Evolutionary conservation across 2,113 vertebrate genomes (phyloP).

Genomic region (Erythrocercus mccallii): DNA sequence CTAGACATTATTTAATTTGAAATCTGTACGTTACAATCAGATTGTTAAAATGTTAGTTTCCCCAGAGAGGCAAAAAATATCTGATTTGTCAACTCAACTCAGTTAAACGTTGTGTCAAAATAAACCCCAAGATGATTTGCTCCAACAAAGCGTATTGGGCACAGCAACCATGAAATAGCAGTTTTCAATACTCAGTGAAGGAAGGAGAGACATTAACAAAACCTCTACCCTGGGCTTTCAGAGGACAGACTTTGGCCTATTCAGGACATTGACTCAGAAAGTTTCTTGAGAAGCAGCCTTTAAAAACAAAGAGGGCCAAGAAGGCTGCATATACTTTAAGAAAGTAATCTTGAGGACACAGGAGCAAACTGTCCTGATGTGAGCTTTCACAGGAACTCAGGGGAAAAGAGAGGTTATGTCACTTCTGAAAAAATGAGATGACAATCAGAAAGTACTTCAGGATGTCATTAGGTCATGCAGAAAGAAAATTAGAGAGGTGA

Average conservation of each 20-base stretch:
- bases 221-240: not conserved
- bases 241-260: not conserved
- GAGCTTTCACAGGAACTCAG: not conserved
- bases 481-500: not conserved
- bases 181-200: not conserved
- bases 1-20: not conserved
- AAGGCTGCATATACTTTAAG: not conserved
- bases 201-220: not conserved
- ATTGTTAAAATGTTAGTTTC: not conserved
- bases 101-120: not conserved
- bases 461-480: not conserved
- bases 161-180: not conserved
- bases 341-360: not conserved
- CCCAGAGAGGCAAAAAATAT: not conserved
- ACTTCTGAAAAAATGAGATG: not conserved
- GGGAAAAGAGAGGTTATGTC: not conserved
- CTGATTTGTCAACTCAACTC: not conserved
- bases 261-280: not conserved
- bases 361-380: accelerated
- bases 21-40: not conserved
- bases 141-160: not conserved
- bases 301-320: not conserved
- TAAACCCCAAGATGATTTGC: not conserved
- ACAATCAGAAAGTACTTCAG: not conserved
- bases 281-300: not conserved